These are phyloP conservation scores for Umimayanthus kanabou DNA, from an alignment of 92 coral and sea anemone genomes.

Conservation along the genomic window DNA sequence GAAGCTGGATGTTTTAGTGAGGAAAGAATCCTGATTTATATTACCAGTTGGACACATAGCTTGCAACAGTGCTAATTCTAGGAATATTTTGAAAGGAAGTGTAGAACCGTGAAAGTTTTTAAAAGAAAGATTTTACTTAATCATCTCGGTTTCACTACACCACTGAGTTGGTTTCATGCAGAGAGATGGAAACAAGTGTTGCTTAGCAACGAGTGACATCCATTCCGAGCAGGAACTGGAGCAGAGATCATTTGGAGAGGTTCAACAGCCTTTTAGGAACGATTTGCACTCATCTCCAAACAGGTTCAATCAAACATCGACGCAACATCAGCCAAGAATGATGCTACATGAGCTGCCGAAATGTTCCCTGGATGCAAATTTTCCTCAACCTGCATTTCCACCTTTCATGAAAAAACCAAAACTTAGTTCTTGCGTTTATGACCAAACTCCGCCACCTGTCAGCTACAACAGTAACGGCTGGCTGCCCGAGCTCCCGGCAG, in stretches of 20 bases:
- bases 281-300: neutral
- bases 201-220: slow-evolving; percentile 33
- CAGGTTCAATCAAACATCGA: neutral
- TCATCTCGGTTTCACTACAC: neutral
- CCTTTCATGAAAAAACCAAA: slow-evolving; percentile 24
- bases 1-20: neutral
- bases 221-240: slow-evolving; percentile 26
- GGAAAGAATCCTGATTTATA: neutral
- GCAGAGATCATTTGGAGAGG: neutral
- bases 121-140: neutral
- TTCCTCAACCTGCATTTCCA: neutral
- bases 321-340: slow-evolving; percentile 8
- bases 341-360: slow-evolving; percentile 24
- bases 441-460: slow-evolving; percentile 17
- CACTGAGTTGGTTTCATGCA: slow-evolving; percentile 7
- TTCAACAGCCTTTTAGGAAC: neutral
- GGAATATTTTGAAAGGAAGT: neutral
- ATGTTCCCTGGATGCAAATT: slow-evolving; percentile 10
- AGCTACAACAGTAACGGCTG: neutral
- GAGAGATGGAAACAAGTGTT: slow-evolving; percentile 35
- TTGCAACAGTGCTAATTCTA: neutral
- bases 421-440: slow-evolving; percentile 26
- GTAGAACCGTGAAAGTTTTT: neutral
- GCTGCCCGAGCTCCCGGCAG: slow-evolving; percentile 1
- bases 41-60: neutral